Evolutionary conservation across 2,113 vertebrate species (phyloP), one percentile per base, ranked within the genome.

Genomic region (Otis tarda): DNA sequence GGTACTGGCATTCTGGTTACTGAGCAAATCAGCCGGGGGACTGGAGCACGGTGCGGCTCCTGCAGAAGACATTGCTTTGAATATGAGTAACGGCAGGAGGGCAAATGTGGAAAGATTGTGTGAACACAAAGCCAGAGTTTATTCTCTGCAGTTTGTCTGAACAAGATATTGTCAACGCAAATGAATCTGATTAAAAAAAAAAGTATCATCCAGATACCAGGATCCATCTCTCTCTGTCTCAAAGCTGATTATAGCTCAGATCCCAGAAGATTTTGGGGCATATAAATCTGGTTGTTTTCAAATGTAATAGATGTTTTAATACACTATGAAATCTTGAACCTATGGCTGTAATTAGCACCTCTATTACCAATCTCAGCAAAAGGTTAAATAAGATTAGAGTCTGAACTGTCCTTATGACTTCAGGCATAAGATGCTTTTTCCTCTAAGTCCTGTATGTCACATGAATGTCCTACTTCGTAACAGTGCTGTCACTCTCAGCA

Each of bases 1-100:
- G 60, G 10, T 77, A 11, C 52, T 43, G n/a, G 25, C 24, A 11
- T 80, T 12, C 8, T 85, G 56, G 43, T 60, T 59, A 22, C 57
- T 81, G 68, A 83, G 22, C 31, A 37, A 31, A 61, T 78, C 57
- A 71, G 30, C 27, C 5, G 1, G 57, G 67, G 31, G 75, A n/a
- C 22, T 27, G 25, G 37, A 37, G 30, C 43, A 59, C 12, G 0
- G 2, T 18, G 50, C 4, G 0, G 11, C 23, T 73, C n/a, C 73
- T 59, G 37, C 41, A 80, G 41, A 37, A 70, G 56, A 28, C 35
- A 25, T 15, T 75, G 35, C 49, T 90, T 93, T 61, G 56, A 64
- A 64, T 86, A 45, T 23, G 57, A 60, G 23, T 77, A 61, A 52
- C 37, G 83, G 53, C 79, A 82, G 59, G 31, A 88, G 27, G 41